Percentiles rank a stretch among this genome's conserved stretches.
Conservation (phyloP, 1,140 invertebrate genomes). For the Pseudoatta argentina region DNA sequence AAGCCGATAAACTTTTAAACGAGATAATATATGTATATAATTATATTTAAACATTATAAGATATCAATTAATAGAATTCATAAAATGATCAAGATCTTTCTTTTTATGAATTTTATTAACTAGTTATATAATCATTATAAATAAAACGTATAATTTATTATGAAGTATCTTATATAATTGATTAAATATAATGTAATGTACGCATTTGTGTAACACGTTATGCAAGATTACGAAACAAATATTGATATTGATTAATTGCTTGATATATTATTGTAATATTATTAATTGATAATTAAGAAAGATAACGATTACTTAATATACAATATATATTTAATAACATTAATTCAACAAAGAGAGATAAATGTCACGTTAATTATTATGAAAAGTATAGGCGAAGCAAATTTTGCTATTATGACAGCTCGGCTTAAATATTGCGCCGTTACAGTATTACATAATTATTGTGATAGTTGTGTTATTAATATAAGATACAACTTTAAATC, state of each 20-base stretch:
- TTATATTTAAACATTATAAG: constrained; percentile 40
- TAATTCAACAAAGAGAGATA: constrained; percentile 32
- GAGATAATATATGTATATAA: background rate
- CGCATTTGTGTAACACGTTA: background rate
- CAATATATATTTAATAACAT: constrained; percentile 19
- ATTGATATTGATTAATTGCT: background rate
- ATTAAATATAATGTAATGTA: constrained; percentile 16
- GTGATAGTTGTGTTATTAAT: constrained; percentile 38
- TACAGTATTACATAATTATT: constrained; percentile 51
- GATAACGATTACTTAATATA: background rate
- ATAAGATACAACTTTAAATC: constrained; percentile 28
- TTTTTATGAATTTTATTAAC: constrained; percentile 20
- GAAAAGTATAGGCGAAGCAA: background rate
- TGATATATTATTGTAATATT: background rate
- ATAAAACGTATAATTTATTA: background rate
- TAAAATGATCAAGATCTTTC: constrained; percentile 24
- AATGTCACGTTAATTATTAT: constrained; percentile 22
- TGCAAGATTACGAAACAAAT: background rate
- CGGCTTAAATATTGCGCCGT: constrained; percentile 39
- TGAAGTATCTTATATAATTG: constrained; percentile 8
- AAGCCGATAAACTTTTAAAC: constrained; percentile 43
- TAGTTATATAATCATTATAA: background rate
- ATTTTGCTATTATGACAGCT: constrained; percentile 27
- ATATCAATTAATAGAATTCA: constrained; percentile 18
- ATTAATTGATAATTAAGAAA: constrained; percentile 1